Percentiles rank a stretch among this genome's conserved stretches.
Evolutionary conservation across 35 echinoderm and acorn worm species (phyloP).

Genomic region (Ptychodera flava): DNA sequence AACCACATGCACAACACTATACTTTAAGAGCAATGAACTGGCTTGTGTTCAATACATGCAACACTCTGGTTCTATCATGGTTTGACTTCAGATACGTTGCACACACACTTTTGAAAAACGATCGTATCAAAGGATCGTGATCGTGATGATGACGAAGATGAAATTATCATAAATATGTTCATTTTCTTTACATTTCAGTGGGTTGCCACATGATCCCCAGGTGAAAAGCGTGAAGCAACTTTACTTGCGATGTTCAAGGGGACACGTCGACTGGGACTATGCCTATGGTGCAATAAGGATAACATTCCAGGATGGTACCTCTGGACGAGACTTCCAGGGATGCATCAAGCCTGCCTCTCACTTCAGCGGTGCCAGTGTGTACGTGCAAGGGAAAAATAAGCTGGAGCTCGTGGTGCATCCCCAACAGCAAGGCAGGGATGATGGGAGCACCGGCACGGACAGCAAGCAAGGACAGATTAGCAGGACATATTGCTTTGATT

Average conservation of each 20-base stretch:
- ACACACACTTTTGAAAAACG: no score
- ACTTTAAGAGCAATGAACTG: no score
- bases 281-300: constrained; percentile 46
- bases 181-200: constrained; percentile 43
- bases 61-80: no score
- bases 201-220: constrained; percentile 24
- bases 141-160: no score
- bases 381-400: background rate
- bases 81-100: no score
- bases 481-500: constrained; percentile 43
- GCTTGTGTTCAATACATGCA: no score
- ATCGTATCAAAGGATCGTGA: no score
- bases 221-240: constrained; percentile 24
- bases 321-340: constrained; percentile 23
- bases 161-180: no score
- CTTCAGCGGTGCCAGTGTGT: constrained; percentile 34
- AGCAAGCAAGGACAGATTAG: background rate
- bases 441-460: background rate
- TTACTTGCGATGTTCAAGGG: constrained; percentile 40
- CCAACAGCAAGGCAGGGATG: background rate
- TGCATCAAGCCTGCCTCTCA: constrained; percentile 28
- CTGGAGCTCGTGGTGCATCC: background rate
- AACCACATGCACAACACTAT: no score
- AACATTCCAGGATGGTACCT: constrained; percentile 31
- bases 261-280: constrained; percentile 38